Evolutionary conservation across 2,888 invertebrate species (phyloP).

Genomic region (Nebria brevicollis): DNA sequence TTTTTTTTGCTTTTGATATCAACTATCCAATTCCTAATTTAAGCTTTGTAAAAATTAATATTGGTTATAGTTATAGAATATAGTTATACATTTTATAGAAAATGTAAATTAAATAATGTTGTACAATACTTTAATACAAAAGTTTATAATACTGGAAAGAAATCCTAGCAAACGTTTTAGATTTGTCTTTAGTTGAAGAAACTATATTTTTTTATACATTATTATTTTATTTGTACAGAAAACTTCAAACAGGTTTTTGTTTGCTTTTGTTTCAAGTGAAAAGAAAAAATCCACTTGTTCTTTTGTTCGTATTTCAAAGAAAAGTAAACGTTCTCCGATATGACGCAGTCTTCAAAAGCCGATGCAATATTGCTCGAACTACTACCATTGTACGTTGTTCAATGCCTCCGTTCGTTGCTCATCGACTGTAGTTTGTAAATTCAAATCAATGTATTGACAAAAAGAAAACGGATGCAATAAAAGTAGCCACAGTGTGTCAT

Average conservation of each 20-base stretch:
- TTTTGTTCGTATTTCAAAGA: not conserved
- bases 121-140: not conserved
- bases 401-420: too few relatives aligned
- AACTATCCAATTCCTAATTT: too few relatives aligned
- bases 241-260: not conserved
- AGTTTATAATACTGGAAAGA: not conserved
- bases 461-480: too few relatives aligned
- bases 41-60: too few relatives aligned
- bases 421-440: too few relatives aligned
- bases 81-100: too few relatives aligned
- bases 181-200: not conserved
- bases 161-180: not conserved
- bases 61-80: too few relatives aligned
- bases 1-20: too few relatives aligned
- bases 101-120: too few relatives aligned
- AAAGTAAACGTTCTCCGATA: not conserved
- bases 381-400: not conserved
- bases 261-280: not conserved
- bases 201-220: not conserved
- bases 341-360: not conserved
- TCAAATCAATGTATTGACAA: too few relatives aligned
- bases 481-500: too few relatives aligned
- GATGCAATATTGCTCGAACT: not conserved
- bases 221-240: not conserved
- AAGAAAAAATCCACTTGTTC: not conserved